Conservation (phyloP, 2,888 invertebrate species). For the Phrixothrix hirtus region DNA sequence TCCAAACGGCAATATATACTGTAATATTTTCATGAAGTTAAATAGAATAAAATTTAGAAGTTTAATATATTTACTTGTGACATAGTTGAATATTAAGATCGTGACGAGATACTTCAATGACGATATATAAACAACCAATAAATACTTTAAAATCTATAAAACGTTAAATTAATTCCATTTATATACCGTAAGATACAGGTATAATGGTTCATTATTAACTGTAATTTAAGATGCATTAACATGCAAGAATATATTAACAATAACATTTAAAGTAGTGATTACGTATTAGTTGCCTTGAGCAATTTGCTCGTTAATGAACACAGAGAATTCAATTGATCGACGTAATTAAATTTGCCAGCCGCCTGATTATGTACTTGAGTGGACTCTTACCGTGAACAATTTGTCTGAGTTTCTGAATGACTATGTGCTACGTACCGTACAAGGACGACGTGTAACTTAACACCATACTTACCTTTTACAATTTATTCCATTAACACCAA, state of each 20-base stretch:
- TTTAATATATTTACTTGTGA: background rate
- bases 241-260: constrained; percentile 39
- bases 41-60: background rate
- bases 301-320: constrained; percentile 35
- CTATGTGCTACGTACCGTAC: constrained; percentile 29
- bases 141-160: constrained; percentile 17
- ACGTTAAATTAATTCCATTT: constrained; percentile 21
- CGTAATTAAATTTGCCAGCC: constrained; percentile 42
- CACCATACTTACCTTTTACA: too few relatives aligned
- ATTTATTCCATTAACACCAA: too few relatives aligned
- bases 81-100: background rate
- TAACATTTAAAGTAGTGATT: constrained; percentile 37
- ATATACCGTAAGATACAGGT: constrained; percentile 11
- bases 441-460: constrained; percentile 33
- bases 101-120: background rate
- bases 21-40: too few relatives aligned
- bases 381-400: constrained; percentile 39
- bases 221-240: constrained; percentile 38
- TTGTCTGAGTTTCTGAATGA: constrained; percentile 39
- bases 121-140: constrained; percentile 11
- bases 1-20: too few relatives aligned
- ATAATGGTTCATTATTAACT: constrained; percentile 36
- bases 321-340: constrained; percentile 42
- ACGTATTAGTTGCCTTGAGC: constrained; percentile 30
- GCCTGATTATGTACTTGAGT: constrained; percentile 41